Evolutionary conservation across 2,113 vertebrate genomes (phyloP).

Genomic region (Paramisgurnus dabryanus): DNA sequence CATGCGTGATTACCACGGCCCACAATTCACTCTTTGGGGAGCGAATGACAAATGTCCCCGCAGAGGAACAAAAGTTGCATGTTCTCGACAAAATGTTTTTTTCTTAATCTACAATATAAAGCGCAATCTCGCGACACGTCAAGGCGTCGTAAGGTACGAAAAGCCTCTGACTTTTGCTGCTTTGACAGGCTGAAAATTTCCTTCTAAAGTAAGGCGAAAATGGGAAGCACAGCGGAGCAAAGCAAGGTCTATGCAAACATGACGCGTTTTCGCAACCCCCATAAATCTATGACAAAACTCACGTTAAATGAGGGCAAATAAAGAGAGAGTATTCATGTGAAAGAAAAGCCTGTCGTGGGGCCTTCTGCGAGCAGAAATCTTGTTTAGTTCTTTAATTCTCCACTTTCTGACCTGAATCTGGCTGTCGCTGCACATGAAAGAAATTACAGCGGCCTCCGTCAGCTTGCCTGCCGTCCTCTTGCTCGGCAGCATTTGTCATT

Average conservation of each 20-base stretch:
- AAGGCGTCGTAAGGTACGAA: constrained; percentile 46
- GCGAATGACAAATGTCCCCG: constrained; percentile 54
- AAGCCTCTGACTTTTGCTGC: constrained; percentile 52
- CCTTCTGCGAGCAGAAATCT: constrained; percentile 78
- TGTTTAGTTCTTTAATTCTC: constrained; percentile 83
- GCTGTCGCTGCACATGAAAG: constrained; percentile 88
- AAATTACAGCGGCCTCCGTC: constrained; percentile 91
- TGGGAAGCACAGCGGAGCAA: constrained; percentile 62
- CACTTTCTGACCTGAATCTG: constrained; percentile 85
- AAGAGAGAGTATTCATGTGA: constrained; percentile 67
- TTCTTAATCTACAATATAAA: constrained; percentile 47
- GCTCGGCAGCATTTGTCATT: constrained; percentile 98
- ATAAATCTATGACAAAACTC: constrained; percentile 78
- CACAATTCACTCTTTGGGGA: constrained; percentile 37
- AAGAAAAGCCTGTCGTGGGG: constrained; percentile 76
- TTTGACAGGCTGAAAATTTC: constrained; percentile 63
- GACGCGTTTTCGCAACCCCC: constrained; percentile 60
- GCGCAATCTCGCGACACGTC: constrained; percentile 38
- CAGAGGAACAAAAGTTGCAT: constrained; percentile 51
- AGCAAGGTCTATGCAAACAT: constrained; percentile 62
- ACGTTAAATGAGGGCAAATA: constrained; percentile 62
- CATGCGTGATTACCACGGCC: constrained; percentile 42
- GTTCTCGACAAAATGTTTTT: constrained; percentile 36
- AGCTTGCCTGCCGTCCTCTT: constrained; percentile 84
- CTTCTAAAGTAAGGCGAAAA: constrained; percentile 63